A percentile compares a stretch with the other conserved stretches of the same genome.
phyloP scores from a whole-genome alignment of 2,888 invertebrate genomes.

The Sarcophaga variegata region DNA sequence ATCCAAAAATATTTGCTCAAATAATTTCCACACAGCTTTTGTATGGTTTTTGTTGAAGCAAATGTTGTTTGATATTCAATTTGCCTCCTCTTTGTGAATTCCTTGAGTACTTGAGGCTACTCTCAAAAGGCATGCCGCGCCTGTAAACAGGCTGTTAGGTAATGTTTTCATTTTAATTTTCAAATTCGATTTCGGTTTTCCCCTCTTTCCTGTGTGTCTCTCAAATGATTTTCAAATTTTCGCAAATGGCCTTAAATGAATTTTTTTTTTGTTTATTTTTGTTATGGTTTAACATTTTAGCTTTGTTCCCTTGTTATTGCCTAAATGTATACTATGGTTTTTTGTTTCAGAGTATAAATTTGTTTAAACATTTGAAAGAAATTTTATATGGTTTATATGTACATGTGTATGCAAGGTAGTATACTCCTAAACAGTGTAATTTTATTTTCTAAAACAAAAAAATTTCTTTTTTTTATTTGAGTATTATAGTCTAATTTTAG shows the following conservation, averaged over 20 bases:
- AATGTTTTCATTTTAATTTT: not conserved
- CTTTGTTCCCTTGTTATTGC: not conserved
- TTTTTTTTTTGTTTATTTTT: not conserved
- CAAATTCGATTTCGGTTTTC: not conserved
- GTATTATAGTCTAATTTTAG: constrained; percentile 20
- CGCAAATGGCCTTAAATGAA: not conserved
- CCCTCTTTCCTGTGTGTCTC: not conserved
- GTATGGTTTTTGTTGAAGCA: not conserved
- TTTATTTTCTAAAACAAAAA: not conserved
- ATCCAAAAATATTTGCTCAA: not conserved
- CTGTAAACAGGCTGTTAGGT: not conserved
- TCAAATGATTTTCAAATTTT: not conserved
- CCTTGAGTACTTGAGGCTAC: not conserved
- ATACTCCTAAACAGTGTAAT: not conserved
- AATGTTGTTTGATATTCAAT: not conserved
- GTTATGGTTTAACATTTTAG: not conserved
- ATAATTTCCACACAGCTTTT: not conserved
- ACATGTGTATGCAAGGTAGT: not conserved
- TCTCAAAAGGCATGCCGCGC: too few relatives aligned
- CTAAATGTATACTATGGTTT: not conserved
- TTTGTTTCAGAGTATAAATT: not conserved
- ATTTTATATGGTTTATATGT: not conserved
- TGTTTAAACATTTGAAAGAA: constrained; percentile 3
- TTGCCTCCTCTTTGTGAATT: not conserved
- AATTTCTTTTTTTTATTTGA: not conserved